Conservation (phyloP, 2,797 vertebrate species). For the Macrochelys suwanniensis region DNA sequence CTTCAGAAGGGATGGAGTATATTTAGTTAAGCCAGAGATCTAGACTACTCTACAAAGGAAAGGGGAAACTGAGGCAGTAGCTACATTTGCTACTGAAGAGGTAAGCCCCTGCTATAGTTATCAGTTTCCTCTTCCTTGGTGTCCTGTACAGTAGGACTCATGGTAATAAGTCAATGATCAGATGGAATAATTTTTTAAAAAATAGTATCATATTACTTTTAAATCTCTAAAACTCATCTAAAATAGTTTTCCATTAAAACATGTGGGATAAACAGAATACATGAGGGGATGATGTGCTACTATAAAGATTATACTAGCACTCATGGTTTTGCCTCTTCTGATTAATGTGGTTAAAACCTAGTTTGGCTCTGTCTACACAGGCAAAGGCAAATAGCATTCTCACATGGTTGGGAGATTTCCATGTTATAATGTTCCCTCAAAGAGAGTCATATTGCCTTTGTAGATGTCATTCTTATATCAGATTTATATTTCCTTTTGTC, state of each 20-base stretch:
- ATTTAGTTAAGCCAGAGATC: not conserved
- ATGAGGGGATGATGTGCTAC: not conserved
- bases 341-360: not conserved
- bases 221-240: not conserved
- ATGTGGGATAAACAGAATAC: not conserved
- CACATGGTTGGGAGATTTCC: not conserved
- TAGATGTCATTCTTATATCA: not conserved
- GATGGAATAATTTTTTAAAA: not conserved
- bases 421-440: not conserved
- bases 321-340: not conserved
- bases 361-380: not conserved
- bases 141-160: not conserved
- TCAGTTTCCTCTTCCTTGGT: not conserved
- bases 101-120: not conserved
- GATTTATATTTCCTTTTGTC: constrained; percentile 3
- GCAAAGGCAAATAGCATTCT: not conserved
- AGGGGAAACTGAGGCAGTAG: not conserved
- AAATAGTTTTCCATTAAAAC: not conserved
- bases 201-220: not conserved
- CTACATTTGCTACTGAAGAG: not conserved
- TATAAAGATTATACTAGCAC: not conserved
- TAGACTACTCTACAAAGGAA: not conserved
- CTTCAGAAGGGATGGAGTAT: not conserved
- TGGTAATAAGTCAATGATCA: not conserved
- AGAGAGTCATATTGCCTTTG: not conserved